phyloP scores from a whole-genome alignment of 2,888 invertebrate genomes.

The Poecilus cupreus region DNA sequence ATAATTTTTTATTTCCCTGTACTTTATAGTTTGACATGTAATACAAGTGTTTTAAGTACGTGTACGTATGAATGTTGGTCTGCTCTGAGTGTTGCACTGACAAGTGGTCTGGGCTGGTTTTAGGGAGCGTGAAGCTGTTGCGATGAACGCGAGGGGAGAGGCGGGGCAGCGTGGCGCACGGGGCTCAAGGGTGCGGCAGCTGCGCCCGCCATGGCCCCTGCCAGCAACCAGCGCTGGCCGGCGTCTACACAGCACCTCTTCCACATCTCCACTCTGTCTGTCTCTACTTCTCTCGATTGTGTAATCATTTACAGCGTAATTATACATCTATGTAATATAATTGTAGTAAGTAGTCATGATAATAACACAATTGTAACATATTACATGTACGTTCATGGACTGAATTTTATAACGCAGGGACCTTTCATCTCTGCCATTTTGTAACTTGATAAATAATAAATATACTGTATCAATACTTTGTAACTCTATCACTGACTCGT shows the following conservation, averaged over 20 bases:
- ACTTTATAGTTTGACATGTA: constrained; percentile 48
- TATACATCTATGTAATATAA: constrained; percentile 24
- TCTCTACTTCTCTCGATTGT: neutral
- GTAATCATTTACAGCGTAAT: neutral
- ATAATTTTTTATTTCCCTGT: constrained; percentile 56
- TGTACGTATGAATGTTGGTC: constrained; percentile 33
- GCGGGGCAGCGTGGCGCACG: constrained; percentile 36
- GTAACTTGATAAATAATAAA: constrained; percentile 50
- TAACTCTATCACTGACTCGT: neutral
- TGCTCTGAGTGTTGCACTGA: constrained; percentile 5
- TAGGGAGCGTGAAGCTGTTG: constrained; percentile 54
- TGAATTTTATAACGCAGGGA: constrained; percentile 31
- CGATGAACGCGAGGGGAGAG: constrained; percentile 43
- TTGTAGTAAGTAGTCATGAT: constrained; percentile 1
- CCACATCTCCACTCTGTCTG: neutral
- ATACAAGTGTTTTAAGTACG: constrained; percentile 36
- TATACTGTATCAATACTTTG: constrained; percentile 18
- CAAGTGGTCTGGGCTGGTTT: constrained; percentile 38
- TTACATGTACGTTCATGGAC: constrained; percentile 32
- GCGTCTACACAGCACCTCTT: constrained; percentile 12
- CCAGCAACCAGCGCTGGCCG: neutral
- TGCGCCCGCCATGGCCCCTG: neutral
- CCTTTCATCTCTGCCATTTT: constrained; percentile 5
- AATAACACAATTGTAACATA: constrained; percentile 33
- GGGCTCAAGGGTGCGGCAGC: constrained; percentile 52